Conservation (phyloP, 2,888 invertebrate genomes). For the Phalangium opilio region DNA sequence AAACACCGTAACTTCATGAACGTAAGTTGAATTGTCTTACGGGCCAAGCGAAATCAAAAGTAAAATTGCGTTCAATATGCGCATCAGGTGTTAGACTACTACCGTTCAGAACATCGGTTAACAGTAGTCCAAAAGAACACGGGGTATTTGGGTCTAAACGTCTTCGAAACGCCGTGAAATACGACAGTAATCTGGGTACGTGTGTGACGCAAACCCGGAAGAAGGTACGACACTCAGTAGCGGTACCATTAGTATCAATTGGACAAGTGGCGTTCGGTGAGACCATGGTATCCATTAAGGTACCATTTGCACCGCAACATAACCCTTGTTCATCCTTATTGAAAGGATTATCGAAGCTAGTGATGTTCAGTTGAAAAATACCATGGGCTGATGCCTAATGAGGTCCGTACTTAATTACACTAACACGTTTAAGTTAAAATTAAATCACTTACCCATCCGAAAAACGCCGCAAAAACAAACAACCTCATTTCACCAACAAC, state of each 20-base stretch:
- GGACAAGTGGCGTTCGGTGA: not conserved
- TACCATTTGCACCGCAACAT: not conserved
- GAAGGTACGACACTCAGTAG: not conserved
- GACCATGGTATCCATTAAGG: too few species aligned
- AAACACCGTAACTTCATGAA: not conserved
- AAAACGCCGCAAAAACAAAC: too few species aligned
- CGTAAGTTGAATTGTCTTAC: conserved; percentile 1
- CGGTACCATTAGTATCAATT: not conserved
- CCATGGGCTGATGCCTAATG: not conserved
- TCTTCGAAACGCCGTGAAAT: not conserved
- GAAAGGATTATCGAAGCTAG: not conserved
- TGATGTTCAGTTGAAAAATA: not conserved
- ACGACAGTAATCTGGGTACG: not conserved
- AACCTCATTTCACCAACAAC: too few species aligned
- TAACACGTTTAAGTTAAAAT: too few species aligned
- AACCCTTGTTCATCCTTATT: not conserved
- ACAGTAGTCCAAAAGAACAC: not conserved
- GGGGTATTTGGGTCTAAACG: conserved; percentile 1
- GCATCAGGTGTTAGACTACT: not conserved
- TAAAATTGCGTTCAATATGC: not conserved
- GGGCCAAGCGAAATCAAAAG: conserved; percentile 5
- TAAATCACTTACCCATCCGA: too few species aligned
- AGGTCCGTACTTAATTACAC: too few species aligned
- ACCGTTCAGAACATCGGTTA: not conserved
- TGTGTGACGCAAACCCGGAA: conserved; percentile 4